Evolutionary conservation across 2,113 vertebrate species (phyloP).

Genomic region (Tachysurus fulvidraco): DNA sequence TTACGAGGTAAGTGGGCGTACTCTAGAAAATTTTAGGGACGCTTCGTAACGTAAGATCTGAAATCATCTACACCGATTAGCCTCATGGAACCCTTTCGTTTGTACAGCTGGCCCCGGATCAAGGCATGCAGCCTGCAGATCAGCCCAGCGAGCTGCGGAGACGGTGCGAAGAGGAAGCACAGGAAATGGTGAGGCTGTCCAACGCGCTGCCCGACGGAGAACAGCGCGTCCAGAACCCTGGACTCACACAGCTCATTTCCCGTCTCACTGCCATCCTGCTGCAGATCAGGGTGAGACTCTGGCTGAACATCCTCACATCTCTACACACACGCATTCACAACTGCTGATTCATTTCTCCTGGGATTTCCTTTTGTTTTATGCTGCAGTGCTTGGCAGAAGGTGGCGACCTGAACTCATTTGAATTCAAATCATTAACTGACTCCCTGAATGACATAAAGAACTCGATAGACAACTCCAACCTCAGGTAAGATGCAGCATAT

Average conservation of each 20-base stretch:
- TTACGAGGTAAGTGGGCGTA: conserved; percentile 79
- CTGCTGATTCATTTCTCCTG: neutral
- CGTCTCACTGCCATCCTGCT: conserved; percentile 92
- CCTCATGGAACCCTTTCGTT: neutral
- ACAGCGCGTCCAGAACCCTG: conserved; percentile 80
- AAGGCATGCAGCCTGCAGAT: conserved; percentile 90
- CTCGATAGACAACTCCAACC: conserved; percentile 93
- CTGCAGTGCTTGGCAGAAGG: conserved; percentile 94
- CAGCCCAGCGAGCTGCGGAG: conserved; percentile 88
- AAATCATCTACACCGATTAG: neutral
- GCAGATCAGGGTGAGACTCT: conserved; percentile 87
- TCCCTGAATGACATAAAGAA: conserved; percentile 97
- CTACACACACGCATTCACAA: neutral
- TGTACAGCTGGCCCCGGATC: conserved; percentile 89
- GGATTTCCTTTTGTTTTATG: conserved; percentile 47
- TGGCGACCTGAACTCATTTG: conserved; percentile 96
- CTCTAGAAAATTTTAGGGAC: neutral
- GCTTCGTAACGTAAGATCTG: neutral
- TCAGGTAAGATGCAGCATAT: conserved; percentile 78
- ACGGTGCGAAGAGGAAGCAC: conserved; percentile 91
- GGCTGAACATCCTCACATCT: neutral
- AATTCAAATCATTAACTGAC: conserved; percentile 97
- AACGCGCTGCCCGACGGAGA: conserved; percentile 80
- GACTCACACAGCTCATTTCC: conserved; percentile 87
- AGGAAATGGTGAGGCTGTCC: conserved; percentile 84